Evolutionary conservation across 2,888 invertebrate species (phyloP).

Genomic region (Nephrotoma guestfalica): DNA sequence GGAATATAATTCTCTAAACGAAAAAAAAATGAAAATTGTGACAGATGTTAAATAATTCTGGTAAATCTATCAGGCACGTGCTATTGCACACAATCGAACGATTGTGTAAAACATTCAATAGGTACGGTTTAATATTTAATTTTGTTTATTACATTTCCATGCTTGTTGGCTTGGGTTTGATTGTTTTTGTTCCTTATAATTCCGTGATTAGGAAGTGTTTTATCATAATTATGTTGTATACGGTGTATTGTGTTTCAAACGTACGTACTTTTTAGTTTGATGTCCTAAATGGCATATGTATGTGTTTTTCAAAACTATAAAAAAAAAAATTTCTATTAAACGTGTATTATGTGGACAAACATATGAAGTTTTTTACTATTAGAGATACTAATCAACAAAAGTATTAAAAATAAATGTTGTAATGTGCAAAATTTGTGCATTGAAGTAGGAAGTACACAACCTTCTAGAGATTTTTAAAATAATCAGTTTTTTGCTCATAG

Average conservation of each 20-base stretch:
- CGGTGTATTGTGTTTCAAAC: background rate
- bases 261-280: background rate
- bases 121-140: background rate
- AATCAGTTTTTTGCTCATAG: too few species aligned
- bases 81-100: background rate
- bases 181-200: background rate
- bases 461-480: too few species aligned
- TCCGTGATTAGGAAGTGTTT: background rate
- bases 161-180: background rate
- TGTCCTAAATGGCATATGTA: background rate
- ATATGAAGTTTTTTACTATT: too few species aligned
- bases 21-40: background rate
- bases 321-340: too few species aligned
- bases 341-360: too few species aligned
- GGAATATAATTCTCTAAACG: background rate
- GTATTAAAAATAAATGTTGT: too few species aligned
- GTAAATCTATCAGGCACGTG: background rate
- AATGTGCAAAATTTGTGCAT: too few species aligned
- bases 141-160: background rate
- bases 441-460: too few species aligned
- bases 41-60: background rate
- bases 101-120: background rate
- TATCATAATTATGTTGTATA: background rate
- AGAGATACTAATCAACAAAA: too few species aligned
- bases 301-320: too few species aligned